Conservation (phyloP, 1,140 invertebrate species). For the Drosophila setifemur region DNA sequence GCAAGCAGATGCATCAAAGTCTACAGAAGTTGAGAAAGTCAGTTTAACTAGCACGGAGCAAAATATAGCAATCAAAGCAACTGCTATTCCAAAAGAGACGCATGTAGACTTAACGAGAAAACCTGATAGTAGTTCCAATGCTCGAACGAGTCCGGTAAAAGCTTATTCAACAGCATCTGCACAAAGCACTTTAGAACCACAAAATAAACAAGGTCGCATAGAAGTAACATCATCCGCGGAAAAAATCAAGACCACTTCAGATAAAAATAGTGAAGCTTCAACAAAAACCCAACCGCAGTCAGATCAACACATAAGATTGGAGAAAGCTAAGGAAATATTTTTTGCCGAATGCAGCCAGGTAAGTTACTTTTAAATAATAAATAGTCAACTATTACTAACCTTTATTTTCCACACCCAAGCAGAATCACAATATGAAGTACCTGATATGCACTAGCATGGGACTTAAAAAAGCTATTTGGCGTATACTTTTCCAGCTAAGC, state of each 20-base stretch:
- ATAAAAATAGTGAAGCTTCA: background rate
- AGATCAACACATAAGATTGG: background rate
- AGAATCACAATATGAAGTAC: conserved; percentile 49
- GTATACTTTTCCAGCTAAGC: conserved; percentile 38
- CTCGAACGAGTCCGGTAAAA: no score
- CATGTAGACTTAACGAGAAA: no score
- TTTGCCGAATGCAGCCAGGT: conserved; percentile 8
- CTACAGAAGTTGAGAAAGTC: no score
- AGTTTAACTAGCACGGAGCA: no score
- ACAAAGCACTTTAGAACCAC: background rate
- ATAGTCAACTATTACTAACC: background rate
- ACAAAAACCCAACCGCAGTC: background rate
- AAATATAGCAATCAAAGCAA: no score
- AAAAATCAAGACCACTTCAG: background rate
- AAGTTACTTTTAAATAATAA: background rate
- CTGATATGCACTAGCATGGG: conserved; percentile 38
- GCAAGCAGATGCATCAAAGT: no score
- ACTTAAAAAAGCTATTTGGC: conserved; percentile 33
- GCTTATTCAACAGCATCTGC: no score
- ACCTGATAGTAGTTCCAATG: no score
- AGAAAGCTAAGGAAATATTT: background rate
- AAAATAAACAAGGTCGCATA: no score
- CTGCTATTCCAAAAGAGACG: no score
- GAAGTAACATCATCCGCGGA: background rate
- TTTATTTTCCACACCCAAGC: background rate